Percentiles rank a stretch among this genome's conserved stretches.
These are phyloP conservation scores for Ormyrus pomaceus DNA, from an alignment of 2,888 invertebrate genomes.

Conservation along the genomic window DNA sequence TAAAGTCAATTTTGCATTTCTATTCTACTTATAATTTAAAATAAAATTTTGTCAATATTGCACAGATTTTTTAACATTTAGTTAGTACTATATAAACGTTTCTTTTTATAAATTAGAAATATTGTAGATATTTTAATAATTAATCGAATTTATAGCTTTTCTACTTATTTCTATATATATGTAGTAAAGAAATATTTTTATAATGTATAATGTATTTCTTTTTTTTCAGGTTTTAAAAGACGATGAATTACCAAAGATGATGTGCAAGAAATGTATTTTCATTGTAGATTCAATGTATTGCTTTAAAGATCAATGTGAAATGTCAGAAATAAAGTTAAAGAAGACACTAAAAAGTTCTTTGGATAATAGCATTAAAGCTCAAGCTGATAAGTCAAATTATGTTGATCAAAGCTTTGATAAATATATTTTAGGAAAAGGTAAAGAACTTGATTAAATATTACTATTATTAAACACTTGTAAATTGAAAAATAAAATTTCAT, in stretches of 20 bases:
- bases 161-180: not conserved
- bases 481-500: not conserved
- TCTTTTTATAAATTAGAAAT: not conserved
- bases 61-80: too few species aligned
- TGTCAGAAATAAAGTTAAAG: constrained; percentile 56
- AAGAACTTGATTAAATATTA: constrained; percentile 5
- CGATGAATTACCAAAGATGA: constrained; percentile 60
- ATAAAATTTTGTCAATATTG: too few species aligned
- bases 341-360: constrained; percentile 4
- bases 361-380: not conserved
- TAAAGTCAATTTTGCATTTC: too few species aligned
- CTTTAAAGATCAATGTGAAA: constrained; percentile 61
- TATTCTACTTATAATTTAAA: too few species aligned
- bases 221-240: constrained; percentile 56
- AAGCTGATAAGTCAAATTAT: not conserved
- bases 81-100: too few species aligned
- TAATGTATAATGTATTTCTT: not conserved
- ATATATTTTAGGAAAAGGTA: constrained; percentile 35
- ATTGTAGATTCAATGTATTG: constrained; percentile 60
- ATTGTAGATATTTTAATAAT: too few species aligned
- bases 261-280: constrained; percentile 63
- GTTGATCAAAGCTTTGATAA: not conserved
- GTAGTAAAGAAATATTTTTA: not conserved
- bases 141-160: too few species aligned
- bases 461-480: not conserved